Conservation (phyloP, 2,888 invertebrate genomes). For the Amblyjoppa fuscipennis region DNA sequence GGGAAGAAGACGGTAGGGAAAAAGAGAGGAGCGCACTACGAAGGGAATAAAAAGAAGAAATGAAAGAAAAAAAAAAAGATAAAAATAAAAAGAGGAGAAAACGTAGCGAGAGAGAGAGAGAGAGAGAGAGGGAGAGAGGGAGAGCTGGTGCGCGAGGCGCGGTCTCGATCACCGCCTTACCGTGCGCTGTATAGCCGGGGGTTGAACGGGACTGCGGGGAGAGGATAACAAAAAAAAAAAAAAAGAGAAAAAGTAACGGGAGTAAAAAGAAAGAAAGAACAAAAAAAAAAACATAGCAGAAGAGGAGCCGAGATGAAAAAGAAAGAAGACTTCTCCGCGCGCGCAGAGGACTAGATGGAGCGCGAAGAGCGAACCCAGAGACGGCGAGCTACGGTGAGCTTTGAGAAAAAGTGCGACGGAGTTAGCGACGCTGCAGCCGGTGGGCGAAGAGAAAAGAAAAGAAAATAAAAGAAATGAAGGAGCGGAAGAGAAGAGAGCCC, state of each 20-base stretch:
- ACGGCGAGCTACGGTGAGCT: slow-evolving; percentile 7
- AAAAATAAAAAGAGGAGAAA: slow-evolving; percentile 9
- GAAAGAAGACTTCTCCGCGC: slow-evolving; percentile 51
- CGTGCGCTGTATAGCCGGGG: slow-evolving; percentile 36
- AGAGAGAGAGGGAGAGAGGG: neutral
- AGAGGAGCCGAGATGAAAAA: slow-evolving; percentile 53
- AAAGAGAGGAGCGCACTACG: slow-evolving; percentile 4
- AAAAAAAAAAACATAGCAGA: slow-evolving; percentile 16
- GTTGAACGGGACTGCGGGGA: slow-evolving; percentile 34
- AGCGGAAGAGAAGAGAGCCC: slow-evolving; percentile 39
- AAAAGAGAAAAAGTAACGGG: slow-evolving; percentile 6
- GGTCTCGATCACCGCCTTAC: slow-evolving; percentile 62
- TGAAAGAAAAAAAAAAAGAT: neutral
- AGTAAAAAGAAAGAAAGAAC: neutral
- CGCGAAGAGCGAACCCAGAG: slow-evolving; percentile 59
- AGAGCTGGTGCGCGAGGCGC: slow-evolving; percentile 59
- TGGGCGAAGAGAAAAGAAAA: slow-evolving; percentile 4
- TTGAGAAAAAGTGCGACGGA: slow-evolving; percentile 35
- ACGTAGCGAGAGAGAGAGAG: slow-evolving; percentile 6
- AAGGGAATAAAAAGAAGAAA: neutral
- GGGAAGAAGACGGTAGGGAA: slow-evolving; percentile 26
- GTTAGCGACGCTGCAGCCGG: slow-evolving; percentile 9
- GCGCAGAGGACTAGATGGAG: slow-evolving; percentile 65
- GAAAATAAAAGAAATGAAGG: slow-evolving; percentile 47
- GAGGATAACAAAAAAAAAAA: slow-evolving; percentile 30